Evolutionary conservation across 2,797 vertebrate species (phyloP).

Genomic region (Bryconaethiops microstoma): DNA sequence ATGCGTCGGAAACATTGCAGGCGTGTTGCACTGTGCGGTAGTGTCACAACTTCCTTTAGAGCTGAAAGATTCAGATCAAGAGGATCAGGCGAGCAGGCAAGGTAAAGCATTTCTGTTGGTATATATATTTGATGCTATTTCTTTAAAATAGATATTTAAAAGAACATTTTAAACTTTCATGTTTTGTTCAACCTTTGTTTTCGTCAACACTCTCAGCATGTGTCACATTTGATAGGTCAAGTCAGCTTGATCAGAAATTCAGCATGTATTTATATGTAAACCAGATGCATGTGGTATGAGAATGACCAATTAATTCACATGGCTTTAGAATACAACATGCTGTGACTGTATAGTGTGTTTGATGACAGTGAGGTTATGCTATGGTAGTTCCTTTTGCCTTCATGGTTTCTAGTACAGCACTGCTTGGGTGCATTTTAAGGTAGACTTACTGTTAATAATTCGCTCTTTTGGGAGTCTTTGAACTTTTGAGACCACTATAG

Average conservation of each 20-base stretch:
- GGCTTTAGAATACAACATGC: background rate
- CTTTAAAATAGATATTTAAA: background rate
- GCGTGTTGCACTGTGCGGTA: slow-evolving; percentile 59
- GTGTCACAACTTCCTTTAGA: slow-evolving; percentile 78
- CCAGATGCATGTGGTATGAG: background rate
- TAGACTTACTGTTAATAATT: background rate
- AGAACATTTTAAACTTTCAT: background rate
- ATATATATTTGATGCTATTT: background rate
- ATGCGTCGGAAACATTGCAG: slow-evolving; percentile 62
- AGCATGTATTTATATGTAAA: background rate
- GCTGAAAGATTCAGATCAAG: slow-evolving; percentile 63
- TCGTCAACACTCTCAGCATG: background rate
- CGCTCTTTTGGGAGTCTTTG: background rate
- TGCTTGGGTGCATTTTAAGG: background rate
- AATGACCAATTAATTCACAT: background rate
- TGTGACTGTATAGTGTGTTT: background rate
- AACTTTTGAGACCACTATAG: background rate
- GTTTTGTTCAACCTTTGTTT: background rate
- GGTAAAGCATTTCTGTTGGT: slow-evolving; percentile 64
- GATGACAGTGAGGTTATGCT: background rate
- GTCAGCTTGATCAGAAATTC: background rate
- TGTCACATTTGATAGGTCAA: background rate
- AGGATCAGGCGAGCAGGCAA: slow-evolving; percentile 55
- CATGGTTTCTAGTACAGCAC: background rate
- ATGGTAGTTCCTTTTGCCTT: background rate